Percentiles rank a stretch among this genome's conserved stretches.
phyloP scores from a whole-genome alignment of 2,113 vertebrate genomes.

The Empidonax alnorum region DNA sequence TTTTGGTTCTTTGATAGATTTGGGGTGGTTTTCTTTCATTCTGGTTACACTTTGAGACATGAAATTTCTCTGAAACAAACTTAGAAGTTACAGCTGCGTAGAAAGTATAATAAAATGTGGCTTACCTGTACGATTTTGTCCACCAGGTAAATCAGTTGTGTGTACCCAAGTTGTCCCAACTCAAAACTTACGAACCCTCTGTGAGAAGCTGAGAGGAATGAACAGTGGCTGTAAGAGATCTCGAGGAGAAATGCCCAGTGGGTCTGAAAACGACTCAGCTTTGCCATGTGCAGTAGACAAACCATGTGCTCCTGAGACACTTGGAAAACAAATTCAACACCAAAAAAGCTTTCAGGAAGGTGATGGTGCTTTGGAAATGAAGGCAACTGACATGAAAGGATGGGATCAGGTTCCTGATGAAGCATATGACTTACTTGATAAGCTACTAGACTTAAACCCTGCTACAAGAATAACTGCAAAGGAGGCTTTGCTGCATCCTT shows the following conservation, averaged over 20 bases:
- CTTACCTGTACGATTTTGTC: neutral
- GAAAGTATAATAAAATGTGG: neutral
- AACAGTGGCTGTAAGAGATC: neutral
- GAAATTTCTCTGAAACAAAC: neutral
- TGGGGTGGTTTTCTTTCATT: neutral
- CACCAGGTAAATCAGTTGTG: conserved; percentile 88
- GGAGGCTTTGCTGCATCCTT: conserved; percentile 84
- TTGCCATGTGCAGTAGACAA: conserved; percentile 22
- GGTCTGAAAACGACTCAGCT: neutral
- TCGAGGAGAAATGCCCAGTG: neutral
- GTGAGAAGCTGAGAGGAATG: conserved; percentile 86
- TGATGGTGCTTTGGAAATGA: neutral
- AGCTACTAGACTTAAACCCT: conserved; percentile 92
- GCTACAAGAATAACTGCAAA: conserved; percentile 89
- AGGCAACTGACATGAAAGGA: conserved; percentile 66
- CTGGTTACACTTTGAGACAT: neutral
- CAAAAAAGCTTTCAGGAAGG: neutral
- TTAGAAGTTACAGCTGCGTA: neutral
- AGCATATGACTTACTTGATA: conserved; percentile 92
- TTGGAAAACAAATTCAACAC: neutral
- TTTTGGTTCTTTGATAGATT: neutral
- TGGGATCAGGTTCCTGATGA: conserved; percentile 89
- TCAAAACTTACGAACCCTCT: conserved; percentile 88
- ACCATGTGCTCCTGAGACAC: neutral
- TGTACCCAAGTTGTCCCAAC: conserved; percentile 91